Percentiles rank a stretch among this genome's conserved stretches.
Evolutionary conservation across 1,140 invertebrate species (phyloP).

Genomic region (Calliphora vicina): DNA sequence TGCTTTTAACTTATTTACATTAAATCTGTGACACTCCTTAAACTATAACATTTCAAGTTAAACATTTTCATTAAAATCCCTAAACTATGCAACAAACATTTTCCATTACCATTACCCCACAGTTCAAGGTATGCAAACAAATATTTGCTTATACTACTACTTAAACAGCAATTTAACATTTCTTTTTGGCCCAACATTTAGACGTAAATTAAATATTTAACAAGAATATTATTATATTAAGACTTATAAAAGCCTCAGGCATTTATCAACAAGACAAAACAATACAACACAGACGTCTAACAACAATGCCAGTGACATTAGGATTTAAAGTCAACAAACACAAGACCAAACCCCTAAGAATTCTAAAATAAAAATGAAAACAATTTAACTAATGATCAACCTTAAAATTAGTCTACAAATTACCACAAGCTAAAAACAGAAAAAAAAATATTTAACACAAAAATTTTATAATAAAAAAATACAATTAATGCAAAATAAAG

Average conservation of each 20-base stretch:
- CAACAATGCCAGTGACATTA: not conserved
- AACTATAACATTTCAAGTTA: no score
- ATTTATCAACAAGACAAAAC: constrained; percentile 26
- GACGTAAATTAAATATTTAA: constrained; percentile 30
- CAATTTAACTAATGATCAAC: constrained; percentile 18
- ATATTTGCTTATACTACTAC: not conserved
- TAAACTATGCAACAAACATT: not conserved
- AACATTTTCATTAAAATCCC: not conserved
- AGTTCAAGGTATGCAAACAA: not conserved
- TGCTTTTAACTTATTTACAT: no score
- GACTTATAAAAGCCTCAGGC: constrained; percentile 25
- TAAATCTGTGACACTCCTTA: no score
- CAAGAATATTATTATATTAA: constrained; percentile 26
- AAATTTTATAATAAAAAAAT: constrained; percentile 9
- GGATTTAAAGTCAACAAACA: not conserved
- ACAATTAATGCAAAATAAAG: not conserved
- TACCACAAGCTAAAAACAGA: no score
- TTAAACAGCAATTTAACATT: not conserved
- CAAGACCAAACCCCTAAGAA: not conserved
- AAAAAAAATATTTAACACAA: constrained; percentile 1
- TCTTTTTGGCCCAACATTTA: no score
- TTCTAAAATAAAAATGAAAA: not conserved
- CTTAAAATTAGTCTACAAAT: constrained; percentile 11
- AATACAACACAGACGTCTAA: not conserved
- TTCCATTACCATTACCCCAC: not conserved